phyloP scores from a whole-genome alignment of 2,888 invertebrate genomes.

The Polietes domitor region DNA sequence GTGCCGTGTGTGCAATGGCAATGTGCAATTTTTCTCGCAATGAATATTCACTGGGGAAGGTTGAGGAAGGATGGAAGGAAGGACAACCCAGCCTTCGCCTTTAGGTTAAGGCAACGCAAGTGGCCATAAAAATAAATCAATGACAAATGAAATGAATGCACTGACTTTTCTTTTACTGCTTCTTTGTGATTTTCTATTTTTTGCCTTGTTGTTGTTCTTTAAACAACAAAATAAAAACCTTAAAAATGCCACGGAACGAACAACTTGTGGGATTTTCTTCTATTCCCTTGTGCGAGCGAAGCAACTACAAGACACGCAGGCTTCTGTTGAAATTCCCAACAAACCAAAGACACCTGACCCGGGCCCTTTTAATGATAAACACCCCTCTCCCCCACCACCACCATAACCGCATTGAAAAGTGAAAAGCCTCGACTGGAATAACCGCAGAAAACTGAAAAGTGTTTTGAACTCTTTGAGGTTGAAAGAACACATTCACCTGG shows the following conservation, averaged over 20 bases:
- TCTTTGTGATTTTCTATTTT: background rate
- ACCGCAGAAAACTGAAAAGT: constrained; percentile 9
- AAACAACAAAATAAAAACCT: background rate
- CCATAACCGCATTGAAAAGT: background rate
- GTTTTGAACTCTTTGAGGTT: constrained; percentile 13
- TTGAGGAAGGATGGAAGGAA: no score
- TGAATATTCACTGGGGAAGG: no score
- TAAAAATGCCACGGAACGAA: background rate
- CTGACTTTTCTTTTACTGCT: background rate
- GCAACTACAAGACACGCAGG: background rate
- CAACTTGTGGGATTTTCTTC: background rate
- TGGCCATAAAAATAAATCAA: background rate
- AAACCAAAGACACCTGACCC: background rate
- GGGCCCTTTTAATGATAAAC: constrained; percentile 1
- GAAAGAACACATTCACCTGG: background rate
- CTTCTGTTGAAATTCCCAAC: background rate
- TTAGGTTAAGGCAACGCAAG: background rate
- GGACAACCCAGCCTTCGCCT: no score
- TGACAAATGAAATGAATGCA: background rate
- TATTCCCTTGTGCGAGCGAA: background rate
- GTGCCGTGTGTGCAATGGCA: no score
- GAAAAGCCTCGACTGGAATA: background rate
- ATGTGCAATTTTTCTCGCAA: no score
- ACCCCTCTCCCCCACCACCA: background rate
- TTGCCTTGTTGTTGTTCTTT: background rate